These are phyloP conservation scores for Apus apus DNA, from an alignment of 2,113 vertebrate species.

Conservation along the genomic window DNA sequence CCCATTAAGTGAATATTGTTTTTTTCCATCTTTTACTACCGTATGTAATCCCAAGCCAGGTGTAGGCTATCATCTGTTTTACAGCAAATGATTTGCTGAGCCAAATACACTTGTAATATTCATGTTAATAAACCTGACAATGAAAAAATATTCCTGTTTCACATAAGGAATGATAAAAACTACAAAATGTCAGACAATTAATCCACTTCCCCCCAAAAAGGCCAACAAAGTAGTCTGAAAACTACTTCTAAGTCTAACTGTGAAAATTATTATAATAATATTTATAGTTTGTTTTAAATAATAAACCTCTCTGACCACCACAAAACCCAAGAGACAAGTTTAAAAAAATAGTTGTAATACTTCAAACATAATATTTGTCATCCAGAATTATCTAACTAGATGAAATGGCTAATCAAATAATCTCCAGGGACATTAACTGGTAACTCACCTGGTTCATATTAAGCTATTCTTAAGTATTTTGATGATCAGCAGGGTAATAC, in stretches of 20 bases:
- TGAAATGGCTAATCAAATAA: slow-evolving; percentile 1
- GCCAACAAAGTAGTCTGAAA: neutral
- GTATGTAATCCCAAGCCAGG: neutral
- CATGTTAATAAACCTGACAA: neutral
- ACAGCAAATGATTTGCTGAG: neutral
- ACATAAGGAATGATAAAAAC: neutral
- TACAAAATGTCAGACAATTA: neutral
- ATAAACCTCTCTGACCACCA: neutral
- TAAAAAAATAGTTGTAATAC: neutral
- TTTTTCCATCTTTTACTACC: neutral
- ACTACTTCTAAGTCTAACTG: neutral
- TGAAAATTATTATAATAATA: neutral
- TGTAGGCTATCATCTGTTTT: neutral
- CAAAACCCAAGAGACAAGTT: neutral
- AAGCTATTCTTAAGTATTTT: neutral
- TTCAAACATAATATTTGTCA: neutral
- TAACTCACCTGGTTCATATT: neutral
- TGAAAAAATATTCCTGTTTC: neutral
- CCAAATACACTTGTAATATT: neutral
- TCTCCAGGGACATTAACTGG: neutral
- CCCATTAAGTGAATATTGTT: neutral
- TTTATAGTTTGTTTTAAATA: neutral
- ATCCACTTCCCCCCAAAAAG: neutral
- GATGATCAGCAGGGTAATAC: neutral
- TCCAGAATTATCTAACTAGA: neutral